These are phyloP conservation scores for Drosophila kikkawai DNA, from an alignment of 1,140 invertebrate species.

Conservation along the genomic window DNA sequence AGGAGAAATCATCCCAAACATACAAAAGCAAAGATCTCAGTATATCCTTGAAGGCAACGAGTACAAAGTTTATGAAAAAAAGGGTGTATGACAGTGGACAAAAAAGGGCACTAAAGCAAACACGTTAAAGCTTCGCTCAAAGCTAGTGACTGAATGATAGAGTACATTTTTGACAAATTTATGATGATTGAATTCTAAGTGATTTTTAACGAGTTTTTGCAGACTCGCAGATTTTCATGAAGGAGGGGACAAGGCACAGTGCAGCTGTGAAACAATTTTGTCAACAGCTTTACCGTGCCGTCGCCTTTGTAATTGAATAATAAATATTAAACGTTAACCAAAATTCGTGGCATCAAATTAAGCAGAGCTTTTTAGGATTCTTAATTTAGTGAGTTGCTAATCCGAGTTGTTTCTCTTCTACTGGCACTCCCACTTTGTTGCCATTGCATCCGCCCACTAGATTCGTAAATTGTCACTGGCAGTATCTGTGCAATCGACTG, in stretches of 20 bases:
- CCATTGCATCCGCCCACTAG: slow-evolving; percentile 17
- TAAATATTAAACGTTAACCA: slow-evolving; percentile 48
- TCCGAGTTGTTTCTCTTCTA: not conserved
- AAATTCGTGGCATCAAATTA: slow-evolving; percentile 47
- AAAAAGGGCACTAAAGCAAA: slow-evolving; percentile 37
- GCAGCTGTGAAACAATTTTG: slow-evolving; percentile 9
- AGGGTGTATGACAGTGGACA: slow-evolving; percentile 28
- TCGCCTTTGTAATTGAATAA: slow-evolving; percentile 3
- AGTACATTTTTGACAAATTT: slow-evolving; percentile 80
- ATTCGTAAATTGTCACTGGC: slow-evolving; percentile 39
- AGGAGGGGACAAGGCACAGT: not conserved
- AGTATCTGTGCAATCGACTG: slow-evolving; percentile 73
- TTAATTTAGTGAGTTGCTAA: not conserved
- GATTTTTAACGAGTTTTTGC: slow-evolving; percentile 83
- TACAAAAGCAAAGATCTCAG: not conserved
- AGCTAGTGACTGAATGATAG: slow-evolving; percentile 30
- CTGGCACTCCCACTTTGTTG: slow-evolving; percentile 10
- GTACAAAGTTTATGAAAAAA: not conserved
- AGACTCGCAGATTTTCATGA: slow-evolving; percentile 24
- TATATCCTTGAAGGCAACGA: not conserved
- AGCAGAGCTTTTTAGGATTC: not conserved
- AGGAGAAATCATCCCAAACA: not conserved
- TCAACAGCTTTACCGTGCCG: slow-evolving; percentile 24
- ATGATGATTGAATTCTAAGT: slow-evolving; percentile 85
- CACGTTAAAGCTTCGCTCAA: slow-evolving; percentile 44